Percentiles rank a stretch among this genome's conserved stretches.
phyloP scores from a whole-genome alignment of 2,113 vertebrate species.

The Poicephalus meyeri region DNA sequence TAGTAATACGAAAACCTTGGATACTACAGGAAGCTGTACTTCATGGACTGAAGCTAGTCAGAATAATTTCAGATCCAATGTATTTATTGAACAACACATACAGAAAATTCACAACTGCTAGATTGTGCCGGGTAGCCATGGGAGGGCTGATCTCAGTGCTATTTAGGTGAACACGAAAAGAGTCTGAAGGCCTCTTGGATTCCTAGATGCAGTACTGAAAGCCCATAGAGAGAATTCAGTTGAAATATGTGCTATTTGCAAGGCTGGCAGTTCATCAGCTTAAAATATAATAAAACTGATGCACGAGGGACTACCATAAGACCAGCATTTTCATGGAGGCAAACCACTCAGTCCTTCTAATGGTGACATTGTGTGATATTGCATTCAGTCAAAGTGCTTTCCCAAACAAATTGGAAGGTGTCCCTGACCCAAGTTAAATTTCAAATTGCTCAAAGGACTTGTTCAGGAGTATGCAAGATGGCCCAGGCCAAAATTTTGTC shows the following conservation, averaged over 20 bases:
- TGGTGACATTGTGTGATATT: background rate
- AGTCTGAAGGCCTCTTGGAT: background rate
- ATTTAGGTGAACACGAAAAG: background rate
- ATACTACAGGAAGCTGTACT: background rate
- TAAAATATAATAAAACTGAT: background rate
- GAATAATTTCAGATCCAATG: background rate
- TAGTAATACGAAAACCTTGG: background rate
- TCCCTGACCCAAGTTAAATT: background rate
- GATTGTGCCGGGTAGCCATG: background rate
- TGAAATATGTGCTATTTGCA: background rate
- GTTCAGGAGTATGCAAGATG: background rate
- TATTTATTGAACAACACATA: background rate
- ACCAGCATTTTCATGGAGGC: background rate
- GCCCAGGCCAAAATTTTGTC: background rate
- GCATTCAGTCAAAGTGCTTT: background rate
- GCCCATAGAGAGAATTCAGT: background rate
- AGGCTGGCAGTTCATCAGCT: background rate
- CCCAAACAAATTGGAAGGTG: background rate
- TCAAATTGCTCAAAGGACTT: background rate
- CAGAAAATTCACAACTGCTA: background rate
- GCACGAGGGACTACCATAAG: background rate
- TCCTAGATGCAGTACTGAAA: background rate
- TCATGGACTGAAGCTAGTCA: background rate
- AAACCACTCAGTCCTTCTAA: background rate
- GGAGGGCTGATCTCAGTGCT: background rate